Evolutionary conservation across 2,888 invertebrate species (phyloP).

Genomic region (Drosophila ustulata): DNA sequence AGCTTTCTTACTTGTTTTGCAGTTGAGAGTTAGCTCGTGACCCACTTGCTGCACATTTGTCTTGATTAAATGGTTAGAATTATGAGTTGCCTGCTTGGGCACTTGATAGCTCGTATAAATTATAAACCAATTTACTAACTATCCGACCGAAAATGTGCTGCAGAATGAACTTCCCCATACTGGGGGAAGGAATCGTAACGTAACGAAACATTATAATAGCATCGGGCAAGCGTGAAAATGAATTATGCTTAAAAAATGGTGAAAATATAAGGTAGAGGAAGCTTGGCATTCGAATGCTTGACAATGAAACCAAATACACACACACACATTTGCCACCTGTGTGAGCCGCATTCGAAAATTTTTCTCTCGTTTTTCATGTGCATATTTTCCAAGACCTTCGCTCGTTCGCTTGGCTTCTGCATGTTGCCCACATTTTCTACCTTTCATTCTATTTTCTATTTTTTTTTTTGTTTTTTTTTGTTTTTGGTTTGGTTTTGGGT

Average conservation of each 20-base stretch:
- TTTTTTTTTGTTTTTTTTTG: conserved; percentile 16
- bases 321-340: conserved; percentile 51
- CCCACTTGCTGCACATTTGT: conserved; percentile 71
- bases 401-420: conserved; percentile 18
- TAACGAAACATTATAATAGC: conserved; percentile 61
- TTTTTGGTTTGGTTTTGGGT: conserved; percentile 1
- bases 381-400: conserved; percentile 31
- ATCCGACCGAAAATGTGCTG: conserved; percentile 62
- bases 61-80: conserved; percentile 69
- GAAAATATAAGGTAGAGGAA: conserved; percentile 11
- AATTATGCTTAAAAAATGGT: conserved; percentile 52
- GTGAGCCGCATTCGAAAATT: conserved; percentile 38
- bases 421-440: conserved; percentile 25
- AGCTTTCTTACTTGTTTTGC: background rate
- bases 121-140: conserved; percentile 78
- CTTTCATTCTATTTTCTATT: background rate
- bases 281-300: conserved; percentile 49
- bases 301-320: conserved; percentile 45
- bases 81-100: conserved; percentile 52
- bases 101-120: conserved; percentile 65
- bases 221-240: conserved; percentile 60
- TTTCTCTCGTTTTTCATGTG: conserved; percentile 20
- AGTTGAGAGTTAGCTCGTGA: conserved; percentile 18
- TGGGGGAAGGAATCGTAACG: background rate
- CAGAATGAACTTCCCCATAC: conserved; percentile 67